Conservation (phyloP, 2,797 vertebrate genomes). For the Chrysocyon brachyurus region DNA sequence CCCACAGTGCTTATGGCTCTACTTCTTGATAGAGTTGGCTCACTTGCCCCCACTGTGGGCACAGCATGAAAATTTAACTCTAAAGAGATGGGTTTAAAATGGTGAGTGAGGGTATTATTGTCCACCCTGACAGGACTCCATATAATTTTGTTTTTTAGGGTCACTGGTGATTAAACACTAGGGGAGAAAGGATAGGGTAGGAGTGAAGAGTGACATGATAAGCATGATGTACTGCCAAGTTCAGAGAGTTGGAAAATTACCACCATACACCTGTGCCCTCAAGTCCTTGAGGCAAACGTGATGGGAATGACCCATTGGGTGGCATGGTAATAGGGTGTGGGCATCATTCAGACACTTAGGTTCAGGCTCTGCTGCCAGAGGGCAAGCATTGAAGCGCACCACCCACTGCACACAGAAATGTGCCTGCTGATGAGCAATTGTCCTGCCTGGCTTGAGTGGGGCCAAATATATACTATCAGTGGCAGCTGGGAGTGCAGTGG, state of each 20-base stretch:
- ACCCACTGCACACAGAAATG: not conserved
- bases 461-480: not conserved
- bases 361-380: not conserved
- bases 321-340: not conserved
- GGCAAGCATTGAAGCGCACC: not conserved
- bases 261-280: not conserved
- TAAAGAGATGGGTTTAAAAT: not conserved
- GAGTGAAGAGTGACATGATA: not conserved
- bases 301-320: not conserved
- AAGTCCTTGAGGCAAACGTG: not conserved
- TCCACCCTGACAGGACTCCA: not conserved
- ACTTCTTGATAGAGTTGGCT: conserved; percentile 53
- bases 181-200: no score
- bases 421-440: not conserved
- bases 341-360: not conserved
- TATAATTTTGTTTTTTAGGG: not conserved
- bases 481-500: not conserved
- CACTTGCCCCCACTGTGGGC: not conserved
- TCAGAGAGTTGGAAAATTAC: not conserved
- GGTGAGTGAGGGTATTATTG: not conserved
- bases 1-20: not conserved
- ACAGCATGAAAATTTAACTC: conserved; percentile 34
- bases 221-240: not conserved
- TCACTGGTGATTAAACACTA: not conserved
- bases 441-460: not conserved